phyloP scores from a whole-genome alignment of 2,797 vertebrate genomes.

The Nannoperca australis region DNA sequence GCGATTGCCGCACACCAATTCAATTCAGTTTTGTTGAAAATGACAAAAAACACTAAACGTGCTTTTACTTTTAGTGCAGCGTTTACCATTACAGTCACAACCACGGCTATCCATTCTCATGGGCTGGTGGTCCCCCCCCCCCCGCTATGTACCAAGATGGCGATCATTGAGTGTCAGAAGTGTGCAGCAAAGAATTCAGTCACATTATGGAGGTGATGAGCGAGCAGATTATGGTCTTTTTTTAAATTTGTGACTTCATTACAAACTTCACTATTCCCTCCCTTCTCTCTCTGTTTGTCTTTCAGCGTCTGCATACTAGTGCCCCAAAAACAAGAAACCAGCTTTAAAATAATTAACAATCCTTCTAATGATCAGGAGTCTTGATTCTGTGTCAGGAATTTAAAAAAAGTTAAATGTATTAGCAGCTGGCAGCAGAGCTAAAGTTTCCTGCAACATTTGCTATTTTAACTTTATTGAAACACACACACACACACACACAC shows the following conservation, averaged over 20 bases:
- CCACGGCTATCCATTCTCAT: too few species aligned
- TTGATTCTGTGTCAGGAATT: conserved; percentile 20
- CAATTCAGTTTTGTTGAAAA: too few species aligned
- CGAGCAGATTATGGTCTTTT: conserved; percentile 75
- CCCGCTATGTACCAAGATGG: too few species aligned
- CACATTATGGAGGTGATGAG: not conserved
- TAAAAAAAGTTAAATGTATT: conserved; percentile 33
- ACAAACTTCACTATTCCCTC: conserved; percentile 77
- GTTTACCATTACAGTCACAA: too few species aligned
- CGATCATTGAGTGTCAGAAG: too few species aligned
- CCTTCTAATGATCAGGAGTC: conserved; percentile 12
- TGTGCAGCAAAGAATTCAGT: not conserved
- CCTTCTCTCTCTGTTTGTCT: not conserved
- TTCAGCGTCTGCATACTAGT: not conserved
- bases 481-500: conserved; percentile 29
- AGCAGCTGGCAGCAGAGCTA: conserved; percentile 54
- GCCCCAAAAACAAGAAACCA: conserved; percentile 10
- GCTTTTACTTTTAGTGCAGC: too few species aligned
- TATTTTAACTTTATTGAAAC: conserved; percentile 68
- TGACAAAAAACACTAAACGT: too few species aligned
- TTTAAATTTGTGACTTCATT: conserved; percentile 88
- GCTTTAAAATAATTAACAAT: conserved; percentile 40
- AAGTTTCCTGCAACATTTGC: conserved; percentile 72
- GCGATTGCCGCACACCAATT: too few species aligned
- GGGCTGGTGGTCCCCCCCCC: too few species aligned